Percentiles rank a stretch among this genome's conserved stretches.
Evolutionary conservation across 2,888 invertebrate genomes (phyloP).

Genomic region (Pycnomerus fuliginosus): DNA sequence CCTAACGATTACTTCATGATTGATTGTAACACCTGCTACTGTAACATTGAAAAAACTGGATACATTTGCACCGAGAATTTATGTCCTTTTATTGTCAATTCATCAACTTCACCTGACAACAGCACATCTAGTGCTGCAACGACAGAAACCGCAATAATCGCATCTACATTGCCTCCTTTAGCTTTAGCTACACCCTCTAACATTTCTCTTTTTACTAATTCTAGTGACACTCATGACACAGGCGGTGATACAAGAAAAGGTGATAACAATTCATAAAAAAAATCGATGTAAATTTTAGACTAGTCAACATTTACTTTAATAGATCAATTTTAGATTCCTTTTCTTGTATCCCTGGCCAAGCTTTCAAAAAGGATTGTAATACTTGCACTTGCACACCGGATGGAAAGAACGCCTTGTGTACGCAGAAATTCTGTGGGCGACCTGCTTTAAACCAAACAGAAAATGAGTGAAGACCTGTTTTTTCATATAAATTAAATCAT

Average conservation of each 20-base stretch:
- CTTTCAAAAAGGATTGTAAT: conserved; percentile 51
- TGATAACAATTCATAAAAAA: too few relatives aligned
- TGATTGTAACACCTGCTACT: conserved; percentile 62
- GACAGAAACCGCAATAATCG: conserved; percentile 2
- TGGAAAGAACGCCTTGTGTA: conserved; percentile 56
- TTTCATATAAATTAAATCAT: not conserved
- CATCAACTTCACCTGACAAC: too few relatives aligned
- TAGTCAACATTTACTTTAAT: too few relatives aligned
- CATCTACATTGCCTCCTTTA: too few relatives aligned
- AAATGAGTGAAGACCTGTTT: not conserved
- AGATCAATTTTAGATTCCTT: conserved; percentile 23
- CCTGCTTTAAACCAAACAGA: conserved; percentile 18
- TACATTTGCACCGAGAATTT: conserved; percentile 57
- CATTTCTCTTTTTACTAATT: too few relatives aligned
- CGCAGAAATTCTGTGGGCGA: conserved; percentile 48
- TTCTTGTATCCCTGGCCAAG: conserved; percentile 42
- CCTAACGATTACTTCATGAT: conserved; percentile 58
- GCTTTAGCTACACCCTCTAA: too few relatives aligned
- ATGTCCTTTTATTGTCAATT: conserved; percentile 36
- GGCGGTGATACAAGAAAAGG: not conserved
- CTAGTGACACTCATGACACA: not conserved
- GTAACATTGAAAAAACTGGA: conserved; percentile 58
- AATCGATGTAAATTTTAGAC: too few relatives aligned
- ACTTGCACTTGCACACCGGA: conserved; percentile 55
- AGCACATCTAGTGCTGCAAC: not conserved